Percentiles rank a stretch among this genome's conserved stretches.
phyloP scores from a whole-genome alignment of 2,888 invertebrate species.

The Disparrhopalites patrizii region DNA sequence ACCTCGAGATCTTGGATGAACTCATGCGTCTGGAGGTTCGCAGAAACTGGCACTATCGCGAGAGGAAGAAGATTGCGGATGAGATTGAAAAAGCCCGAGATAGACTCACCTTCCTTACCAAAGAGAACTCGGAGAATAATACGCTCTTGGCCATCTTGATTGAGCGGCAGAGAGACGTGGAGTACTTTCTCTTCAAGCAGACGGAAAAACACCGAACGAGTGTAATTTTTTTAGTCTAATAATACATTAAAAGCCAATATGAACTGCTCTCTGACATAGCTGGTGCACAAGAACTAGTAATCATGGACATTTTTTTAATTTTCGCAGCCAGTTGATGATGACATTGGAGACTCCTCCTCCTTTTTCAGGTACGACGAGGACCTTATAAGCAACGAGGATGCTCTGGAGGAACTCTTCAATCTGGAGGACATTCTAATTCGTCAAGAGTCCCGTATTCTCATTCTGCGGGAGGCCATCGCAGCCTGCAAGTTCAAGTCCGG shows the following conservation, averaged over 20 bases:
- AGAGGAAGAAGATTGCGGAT: conserved; percentile 31
- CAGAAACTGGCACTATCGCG: conserved; percentile 38
- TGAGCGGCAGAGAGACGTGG: conserved; percentile 42
- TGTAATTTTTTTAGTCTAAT: not conserved
- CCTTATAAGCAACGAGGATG: conserved; percentile 28
- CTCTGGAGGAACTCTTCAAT: conserved; percentile 26
- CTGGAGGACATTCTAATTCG: conserved; percentile 29
- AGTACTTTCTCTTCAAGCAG: conserved; percentile 37
- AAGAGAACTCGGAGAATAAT: conserved; percentile 44
- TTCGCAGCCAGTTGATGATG: no score
- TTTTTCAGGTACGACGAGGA: no score
- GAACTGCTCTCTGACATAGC: no score
- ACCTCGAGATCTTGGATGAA: conserved; percentile 41
- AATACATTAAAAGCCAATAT: not conserved
- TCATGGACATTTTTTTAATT: no score
- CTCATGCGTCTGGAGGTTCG: conserved; percentile 37
- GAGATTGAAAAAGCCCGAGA: conserved; percentile 36
- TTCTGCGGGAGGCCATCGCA: conserved; percentile 29
- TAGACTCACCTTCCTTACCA: conserved; percentile 36
- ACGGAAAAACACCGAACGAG: no score
- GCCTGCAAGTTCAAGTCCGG: conserved; percentile 40
- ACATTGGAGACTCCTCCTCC: no score
- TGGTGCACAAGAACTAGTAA: no score
- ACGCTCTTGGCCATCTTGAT: conserved; percentile 41
- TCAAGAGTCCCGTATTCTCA: conserved; percentile 29